These are phyloP conservation scores for Lethocerus indicus DNA, from an alignment of 1,140 invertebrate species.

Conservation along the genomic window DNA sequence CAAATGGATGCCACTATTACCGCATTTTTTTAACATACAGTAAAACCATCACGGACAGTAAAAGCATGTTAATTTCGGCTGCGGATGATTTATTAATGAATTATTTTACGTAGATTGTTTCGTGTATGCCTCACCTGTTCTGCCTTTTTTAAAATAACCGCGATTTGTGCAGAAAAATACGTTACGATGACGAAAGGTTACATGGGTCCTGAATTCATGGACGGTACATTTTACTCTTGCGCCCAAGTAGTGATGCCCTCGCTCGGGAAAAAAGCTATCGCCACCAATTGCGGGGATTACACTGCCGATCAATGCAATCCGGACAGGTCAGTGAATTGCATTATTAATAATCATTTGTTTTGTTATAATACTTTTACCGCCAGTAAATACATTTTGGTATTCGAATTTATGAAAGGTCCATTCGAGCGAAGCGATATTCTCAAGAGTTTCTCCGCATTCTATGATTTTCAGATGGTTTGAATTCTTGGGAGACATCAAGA, in stretches of 20 bases:
- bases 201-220: slow-evolving; percentile 42
- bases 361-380: neutral
- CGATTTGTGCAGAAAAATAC: slow-evolving; percentile 23
- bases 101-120: neutral
- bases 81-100: neutral
- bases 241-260: slow-evolving; percentile 62
- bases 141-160: neutral
- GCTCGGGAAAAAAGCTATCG: slow-evolving; percentile 52
- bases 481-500: slow-evolving; percentile 45
- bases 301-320: slow-evolving; percentile 45
- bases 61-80: neutral
- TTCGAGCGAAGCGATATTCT: neutral
- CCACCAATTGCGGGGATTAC: slow-evolving; percentile 61
- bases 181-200: slow-evolving; percentile 33
- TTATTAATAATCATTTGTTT: slow-evolving; percentile 4
- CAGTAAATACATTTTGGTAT: neutral
- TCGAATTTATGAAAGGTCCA: neutral
- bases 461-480: slow-evolving; percentile 44
- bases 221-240: slow-evolving; percentile 65
- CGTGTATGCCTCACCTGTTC: neutral
- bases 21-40: neutral
- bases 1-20: neutral
- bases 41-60: neutral
- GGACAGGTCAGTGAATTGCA: slow-evolving; percentile 21
- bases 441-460: no score